Evolutionary conservation across 1,140 invertebrate genomes (phyloP).

Genomic region (Gonatopus flavifemur): DNA sequence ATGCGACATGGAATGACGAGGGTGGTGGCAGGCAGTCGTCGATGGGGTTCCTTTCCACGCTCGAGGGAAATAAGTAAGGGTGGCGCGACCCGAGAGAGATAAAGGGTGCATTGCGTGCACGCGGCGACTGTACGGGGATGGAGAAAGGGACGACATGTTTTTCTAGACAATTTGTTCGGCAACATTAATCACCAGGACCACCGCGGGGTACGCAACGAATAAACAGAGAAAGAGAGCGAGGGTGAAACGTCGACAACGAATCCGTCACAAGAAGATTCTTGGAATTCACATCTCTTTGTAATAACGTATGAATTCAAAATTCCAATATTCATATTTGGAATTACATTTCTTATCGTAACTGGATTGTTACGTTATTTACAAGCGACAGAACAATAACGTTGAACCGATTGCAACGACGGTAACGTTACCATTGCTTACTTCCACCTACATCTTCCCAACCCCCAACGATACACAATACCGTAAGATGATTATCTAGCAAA

Average conservation of each 20-base stretch:
- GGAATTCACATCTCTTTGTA: no score
- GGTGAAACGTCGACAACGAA: neutral
- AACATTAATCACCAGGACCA: conserved; percentile 59
- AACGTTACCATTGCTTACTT: conserved; percentile 2
- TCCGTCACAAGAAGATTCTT: no score
- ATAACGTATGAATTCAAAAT: no score
- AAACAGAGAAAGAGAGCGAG: neutral
- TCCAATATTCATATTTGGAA: no score
- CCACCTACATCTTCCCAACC: conserved; percentile 9
- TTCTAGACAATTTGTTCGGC: conserved; percentile 64
- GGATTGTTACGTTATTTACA: conserved; percentile 1
- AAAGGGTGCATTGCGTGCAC: conserved; percentile 53
- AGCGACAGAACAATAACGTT: no score
- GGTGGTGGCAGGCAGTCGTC: conserved; percentile 11
- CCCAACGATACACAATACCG: conserved; percentile 49
- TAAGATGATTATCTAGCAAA: conserved; percentile 60
- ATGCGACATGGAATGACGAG: conserved; percentile 21
- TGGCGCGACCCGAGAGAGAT: conserved; percentile 48
- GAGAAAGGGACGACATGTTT: conserved; percentile 62
- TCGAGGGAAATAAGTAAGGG: conserved; percentile 49
- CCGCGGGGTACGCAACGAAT: conserved; percentile 26
- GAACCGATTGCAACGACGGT: conserved; percentile 16
- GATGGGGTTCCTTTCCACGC: conserved; percentile 21
- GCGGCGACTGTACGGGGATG: conserved; percentile 29
- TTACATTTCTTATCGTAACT: no score